Base-by-base conservation (phyloP, 1,140 invertebrate species). In the Lordiphosa stackelbergi region DNA sequence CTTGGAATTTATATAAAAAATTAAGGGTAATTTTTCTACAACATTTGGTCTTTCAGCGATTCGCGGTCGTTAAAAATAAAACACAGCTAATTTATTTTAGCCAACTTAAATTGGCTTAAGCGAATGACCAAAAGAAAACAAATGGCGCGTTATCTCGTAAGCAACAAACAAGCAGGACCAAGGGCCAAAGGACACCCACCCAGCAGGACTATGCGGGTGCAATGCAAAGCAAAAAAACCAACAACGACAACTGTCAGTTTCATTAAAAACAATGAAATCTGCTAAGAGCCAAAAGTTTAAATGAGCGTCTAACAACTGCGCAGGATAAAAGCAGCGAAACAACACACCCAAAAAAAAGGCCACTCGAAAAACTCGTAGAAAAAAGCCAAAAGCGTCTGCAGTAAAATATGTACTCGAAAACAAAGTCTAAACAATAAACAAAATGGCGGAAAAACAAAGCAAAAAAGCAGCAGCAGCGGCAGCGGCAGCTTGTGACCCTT, bases 211-310 rank as follows among this genome's bases (percentile, higher is more conserved):
- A 62, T 79, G 70, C 75, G 75, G 75, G 71, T 74, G 75, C 75
- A 71, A 81, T 71, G 75, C 59, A 79, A 81, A 57, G 19, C 34
- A 62, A 54, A 13, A 62, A 54, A 13, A 62, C 47, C 47, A 68
- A 49, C 19, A 53, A 46, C 37, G 56, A 74, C 66, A 70, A 83
- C 77, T 83, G 71, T 72, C 71, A 71, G 72, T 71, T 79, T 75
- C 71, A 75, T 83, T 79, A 83, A 79, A 74, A 83, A 79, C 75
- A 81, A 81, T 83, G 72, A 81, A 81, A 81, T 83, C 75, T 72
- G 73, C 77, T 83, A 75, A 81, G 77, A 83, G 77, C 77, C 66
- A 69, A 83, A 66, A 83, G 72, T 83, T 83, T 83, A 75, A 83
- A 81, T 83, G 72, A 81, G 62, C 71, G 66, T 71, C 66, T 75